Evolutionary conservation across 2,113 vertebrate species (phyloP).

Genomic region (Rousettus leschenaultii): DNA sequence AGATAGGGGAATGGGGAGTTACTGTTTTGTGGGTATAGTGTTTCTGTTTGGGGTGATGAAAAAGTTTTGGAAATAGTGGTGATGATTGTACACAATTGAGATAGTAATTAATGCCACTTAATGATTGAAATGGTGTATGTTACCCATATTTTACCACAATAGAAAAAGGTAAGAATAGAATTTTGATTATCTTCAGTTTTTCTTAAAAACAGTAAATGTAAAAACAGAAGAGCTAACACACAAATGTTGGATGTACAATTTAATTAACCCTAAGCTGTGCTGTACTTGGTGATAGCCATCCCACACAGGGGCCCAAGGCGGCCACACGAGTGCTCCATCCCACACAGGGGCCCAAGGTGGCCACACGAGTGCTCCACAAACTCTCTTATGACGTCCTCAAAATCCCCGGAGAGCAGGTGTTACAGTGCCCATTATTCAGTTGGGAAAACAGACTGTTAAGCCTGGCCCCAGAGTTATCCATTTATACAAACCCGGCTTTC

Average conservation of each 20-base stretch:
- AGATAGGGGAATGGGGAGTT: background rate
- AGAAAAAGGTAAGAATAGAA: background rate
- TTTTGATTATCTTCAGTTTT: background rate
- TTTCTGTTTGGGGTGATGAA: background rate
- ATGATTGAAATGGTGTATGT: background rate
- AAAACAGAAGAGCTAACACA: background rate
- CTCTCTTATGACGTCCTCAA: accelerated
- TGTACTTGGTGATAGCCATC: accelerated
- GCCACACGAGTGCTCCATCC: too few relatives aligned
- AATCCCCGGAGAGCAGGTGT: background rate
- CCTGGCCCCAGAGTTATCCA: background rate
- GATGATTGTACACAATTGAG: background rate
- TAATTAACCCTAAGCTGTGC: accelerated
- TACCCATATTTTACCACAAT: background rate
- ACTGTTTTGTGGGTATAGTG: background rate
- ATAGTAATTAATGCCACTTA: background rate
- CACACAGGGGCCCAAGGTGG: accelerated
- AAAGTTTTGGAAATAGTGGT: background rate
- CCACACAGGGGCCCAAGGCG: accelerated
- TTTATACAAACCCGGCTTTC: background rate
- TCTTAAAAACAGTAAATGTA: background rate
- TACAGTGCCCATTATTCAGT: background rate
- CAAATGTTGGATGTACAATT: background rate
- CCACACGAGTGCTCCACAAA: too few relatives aligned
- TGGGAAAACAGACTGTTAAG: background rate